Evolutionary conservation across 2,113 vertebrate genomes (phyloP), one percentile per base, ranked within the genome.

Genomic region (Candoia aspera): DNA sequence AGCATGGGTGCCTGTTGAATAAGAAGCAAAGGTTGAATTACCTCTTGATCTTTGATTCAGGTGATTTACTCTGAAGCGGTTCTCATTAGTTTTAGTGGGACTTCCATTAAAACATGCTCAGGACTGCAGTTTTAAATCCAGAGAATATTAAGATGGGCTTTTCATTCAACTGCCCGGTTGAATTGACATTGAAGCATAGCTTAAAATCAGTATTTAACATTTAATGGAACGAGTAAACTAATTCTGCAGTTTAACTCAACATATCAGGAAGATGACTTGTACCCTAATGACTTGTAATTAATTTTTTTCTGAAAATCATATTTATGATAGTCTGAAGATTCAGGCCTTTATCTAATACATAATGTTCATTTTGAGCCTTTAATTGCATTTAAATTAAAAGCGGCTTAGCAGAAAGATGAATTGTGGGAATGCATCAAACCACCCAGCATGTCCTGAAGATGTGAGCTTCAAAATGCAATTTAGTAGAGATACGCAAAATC

Each of bases 371-470:
- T 98, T 98, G 98, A 98, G 97, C 97, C 98, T 98, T 98, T 99
- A 98, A 99, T 98, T 98, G 98, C 98, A 97, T 98, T 98, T 98
- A 98, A 98, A 98, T 98, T 98, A 99, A 98, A 99, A 98, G 98
- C 98, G 98, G 98, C 98, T 98, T 98, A 98, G 98, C 97, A 97
- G 97, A 97, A 98, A 98, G 98, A 98, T 98, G 98, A 98, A 98
- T 98, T 98, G 98, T 98, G 97, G 97, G 98, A 98, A 98, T 98
- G 98, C 97, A 98, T 98, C 98, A 98, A 98, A 98, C 98, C 97
- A 98, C 98, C 97, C 98, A 98, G 98, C 98, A 98, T 98, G 98
- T 98, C 98, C 98, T 96, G 95, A 97, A 98, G 98, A 98, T 98
- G 98, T 98, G 98, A 98, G 98, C 97, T 97, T 98, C 98, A 98